Conservation (phyloP, 1,140 invertebrate species). For the Pachyrhynchus sulphureomaculatus region DNA sequence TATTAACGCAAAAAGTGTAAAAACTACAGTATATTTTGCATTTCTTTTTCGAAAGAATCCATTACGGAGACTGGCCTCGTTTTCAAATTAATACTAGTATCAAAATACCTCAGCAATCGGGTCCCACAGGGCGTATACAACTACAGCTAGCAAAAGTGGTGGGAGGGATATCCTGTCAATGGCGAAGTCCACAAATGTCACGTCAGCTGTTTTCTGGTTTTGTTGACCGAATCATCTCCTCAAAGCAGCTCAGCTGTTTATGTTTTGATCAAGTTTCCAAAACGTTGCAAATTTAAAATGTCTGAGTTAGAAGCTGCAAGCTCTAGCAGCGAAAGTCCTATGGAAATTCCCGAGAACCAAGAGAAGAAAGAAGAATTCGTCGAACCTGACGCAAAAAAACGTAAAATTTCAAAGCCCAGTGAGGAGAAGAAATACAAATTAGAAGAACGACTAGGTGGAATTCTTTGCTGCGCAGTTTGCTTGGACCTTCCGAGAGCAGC, state of each 20-base stretch:
- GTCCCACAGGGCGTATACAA: background rate
- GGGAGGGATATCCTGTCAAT: slow-evolving; percentile 16
- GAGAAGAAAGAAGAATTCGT: slow-evolving; percentile 59
- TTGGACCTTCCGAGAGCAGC: slow-evolving; percentile 87
- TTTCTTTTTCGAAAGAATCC: too few species aligned
- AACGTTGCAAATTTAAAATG: slow-evolving; percentile 33
- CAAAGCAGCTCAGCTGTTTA: slow-evolving; percentile 39
- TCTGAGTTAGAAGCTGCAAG: slow-evolving; percentile 54
- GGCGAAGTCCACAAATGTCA: slow-evolving; percentile 35
- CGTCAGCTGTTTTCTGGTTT: slow-evolving; percentile 44
- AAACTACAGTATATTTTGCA: too few species aligned
- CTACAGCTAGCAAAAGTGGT: too few species aligned
- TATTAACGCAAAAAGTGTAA: too few species aligned
- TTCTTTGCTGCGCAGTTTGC: slow-evolving; percentile 94
- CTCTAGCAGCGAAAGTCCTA: slow-evolving; percentile 53
- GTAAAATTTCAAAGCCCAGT: slow-evolving; percentile 52
- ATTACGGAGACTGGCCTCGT: too few species aligned
- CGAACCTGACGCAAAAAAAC: slow-evolving; percentile 61
- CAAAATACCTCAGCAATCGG: background rate
- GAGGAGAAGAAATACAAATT: slow-evolving; percentile 68
- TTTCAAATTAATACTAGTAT: too few species aligned
- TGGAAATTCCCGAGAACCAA: slow-evolving; percentile 30
- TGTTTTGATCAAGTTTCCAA: slow-evolving; percentile 29
- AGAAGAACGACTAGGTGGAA: slow-evolving; percentile 87
- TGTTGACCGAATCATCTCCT: slow-evolving; percentile 5